Evolutionary conservation across 1,140 invertebrate genomes (phyloP).

Genomic region (Bursaphelenchus mucronatus): DNA sequence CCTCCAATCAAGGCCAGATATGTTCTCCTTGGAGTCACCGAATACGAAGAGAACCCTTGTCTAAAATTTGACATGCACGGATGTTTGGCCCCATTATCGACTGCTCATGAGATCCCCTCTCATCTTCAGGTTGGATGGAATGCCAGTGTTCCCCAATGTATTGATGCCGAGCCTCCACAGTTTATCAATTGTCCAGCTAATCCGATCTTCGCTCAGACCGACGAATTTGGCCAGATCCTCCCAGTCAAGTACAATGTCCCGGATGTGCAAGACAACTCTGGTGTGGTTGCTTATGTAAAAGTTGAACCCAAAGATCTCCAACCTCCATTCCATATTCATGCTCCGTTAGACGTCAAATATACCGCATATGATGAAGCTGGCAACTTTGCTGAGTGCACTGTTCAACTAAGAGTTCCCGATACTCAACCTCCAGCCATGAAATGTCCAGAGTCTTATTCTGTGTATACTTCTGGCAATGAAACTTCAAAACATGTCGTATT

Average conservation of each 20-base stretch:
- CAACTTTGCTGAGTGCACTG: constrained; percentile 91
- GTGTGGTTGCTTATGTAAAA: constrained; percentile 79
- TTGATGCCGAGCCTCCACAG: constrained; percentile 89
- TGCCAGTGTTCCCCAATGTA: constrained; percentile 85
- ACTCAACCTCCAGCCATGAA: constrained; percentile 85
- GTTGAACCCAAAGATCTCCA: constrained; percentile 80
- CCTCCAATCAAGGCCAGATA: constrained; percentile 86
- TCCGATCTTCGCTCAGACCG: constrained; percentile 80
- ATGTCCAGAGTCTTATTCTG: constrained; percentile 90
- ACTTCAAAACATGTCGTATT: constrained; percentile 85
- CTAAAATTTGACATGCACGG: constrained; percentile 92
- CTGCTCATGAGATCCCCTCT: constrained; percentile 56
- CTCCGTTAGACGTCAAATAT: constrained; percentile 87
- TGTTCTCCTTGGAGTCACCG: constrained; percentile 84
- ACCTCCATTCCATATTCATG: constrained; percentile 80
- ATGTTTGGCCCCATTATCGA: constrained; percentile 69
- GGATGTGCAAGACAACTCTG: constrained; percentile 84
- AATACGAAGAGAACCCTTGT: constrained; percentile 91
- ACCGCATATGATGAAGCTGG: constrained; percentile 92
- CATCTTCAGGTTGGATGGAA: constrained; percentile 74
- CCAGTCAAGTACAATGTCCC: constrained; percentile 88
- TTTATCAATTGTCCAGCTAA: constrained; percentile 91
- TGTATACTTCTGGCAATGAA: constrained; percentile 81
- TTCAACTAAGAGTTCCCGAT: constrained; percentile 66
- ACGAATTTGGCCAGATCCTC: constrained; percentile 76